phyloP scores from a whole-genome alignment of 2,888 invertebrate genomes.

The Drosophila anomelani region DNA sequence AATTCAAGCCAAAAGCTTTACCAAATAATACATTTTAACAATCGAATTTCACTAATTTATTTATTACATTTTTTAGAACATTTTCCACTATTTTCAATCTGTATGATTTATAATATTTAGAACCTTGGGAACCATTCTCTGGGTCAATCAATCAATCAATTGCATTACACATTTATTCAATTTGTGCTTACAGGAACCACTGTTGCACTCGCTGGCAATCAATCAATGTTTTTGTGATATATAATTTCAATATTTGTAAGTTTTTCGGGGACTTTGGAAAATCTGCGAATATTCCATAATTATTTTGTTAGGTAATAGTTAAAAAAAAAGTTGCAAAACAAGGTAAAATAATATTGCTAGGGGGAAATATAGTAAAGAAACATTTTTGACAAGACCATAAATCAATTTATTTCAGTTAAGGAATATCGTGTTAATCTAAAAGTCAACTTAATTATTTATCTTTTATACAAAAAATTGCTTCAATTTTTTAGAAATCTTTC shows the following conservation, averaged over 20 bases:
- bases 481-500: no score
- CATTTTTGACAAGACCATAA: no score
- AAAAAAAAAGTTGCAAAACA: neutral
- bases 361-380: neutral
- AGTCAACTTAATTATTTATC: no score
- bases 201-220: slow-evolving; percentile 1
- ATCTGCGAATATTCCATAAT: neutral
- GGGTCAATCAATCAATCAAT: slow-evolving; percentile 28
- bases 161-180: slow-evolving; percentile 12
- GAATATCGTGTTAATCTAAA: no score
- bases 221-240: neutral
- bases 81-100: no score
- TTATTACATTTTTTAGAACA: neutral
- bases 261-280: neutral
- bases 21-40: neutral
- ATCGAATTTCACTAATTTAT: neutral
- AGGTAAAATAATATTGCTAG: neutral
- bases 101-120: neutral
- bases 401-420: no score
- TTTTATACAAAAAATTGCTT: neutral
- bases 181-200: slow-evolving; percentile 6
- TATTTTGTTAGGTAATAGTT: neutral
- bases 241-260: neutral
- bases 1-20: neutral
- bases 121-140: neutral